phyloP scores from a whole-genome alignment of 2,797 vertebrate genomes.

The Lophius americanus region DNA sequence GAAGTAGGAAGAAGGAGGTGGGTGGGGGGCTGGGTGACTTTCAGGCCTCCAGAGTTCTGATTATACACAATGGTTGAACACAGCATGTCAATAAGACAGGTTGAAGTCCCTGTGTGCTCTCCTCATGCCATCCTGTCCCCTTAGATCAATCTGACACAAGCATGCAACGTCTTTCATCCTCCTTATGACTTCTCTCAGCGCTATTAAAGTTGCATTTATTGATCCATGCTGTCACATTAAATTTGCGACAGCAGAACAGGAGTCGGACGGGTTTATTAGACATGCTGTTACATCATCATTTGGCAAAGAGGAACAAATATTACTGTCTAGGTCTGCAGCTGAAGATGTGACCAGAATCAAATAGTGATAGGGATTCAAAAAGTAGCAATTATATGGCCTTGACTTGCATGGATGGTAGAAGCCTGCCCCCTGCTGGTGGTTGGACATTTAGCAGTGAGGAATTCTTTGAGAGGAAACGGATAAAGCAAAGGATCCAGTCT shows the following conservation, averaged over 20 bases:
- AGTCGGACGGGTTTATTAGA: conserved; percentile 1
- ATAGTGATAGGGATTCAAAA: background rate
- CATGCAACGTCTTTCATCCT: conserved; percentile 7
- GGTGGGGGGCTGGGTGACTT: conserved; percentile 38
- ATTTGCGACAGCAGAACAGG: conserved; percentile 2
- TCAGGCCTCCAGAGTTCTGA: conserved; percentile 49
- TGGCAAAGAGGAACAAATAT: conserved; percentile 19
- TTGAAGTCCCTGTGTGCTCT: conserved; percentile 8
- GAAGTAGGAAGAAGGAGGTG: conserved; percentile 1
- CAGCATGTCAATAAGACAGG: conserved; percentile 47
- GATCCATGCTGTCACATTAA: conserved; percentile 20
- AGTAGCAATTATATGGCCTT: background rate
- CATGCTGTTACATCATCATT: conserved; percentile 17
- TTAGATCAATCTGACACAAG: conserved; percentile 14
- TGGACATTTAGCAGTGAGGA: background rate
- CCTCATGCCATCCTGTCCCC: conserved; percentile 19
- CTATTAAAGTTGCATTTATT: conserved; percentile 30
- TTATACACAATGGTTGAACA: conserved; percentile 41
- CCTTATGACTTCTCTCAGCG: conserved; percentile 9
- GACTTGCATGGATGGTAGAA: background rate
- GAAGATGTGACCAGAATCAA: conserved; percentile 45
- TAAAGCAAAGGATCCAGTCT: background rate
- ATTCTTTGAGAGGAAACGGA: too few species aligned
- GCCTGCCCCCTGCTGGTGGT: conserved; percentile 65
- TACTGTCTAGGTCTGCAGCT: conserved; percentile 16